These are phyloP conservation scores for Neopipo cinnamomea DNA, from an alignment of 2,113 vertebrate species.

Conservation along the genomic window DNA sequence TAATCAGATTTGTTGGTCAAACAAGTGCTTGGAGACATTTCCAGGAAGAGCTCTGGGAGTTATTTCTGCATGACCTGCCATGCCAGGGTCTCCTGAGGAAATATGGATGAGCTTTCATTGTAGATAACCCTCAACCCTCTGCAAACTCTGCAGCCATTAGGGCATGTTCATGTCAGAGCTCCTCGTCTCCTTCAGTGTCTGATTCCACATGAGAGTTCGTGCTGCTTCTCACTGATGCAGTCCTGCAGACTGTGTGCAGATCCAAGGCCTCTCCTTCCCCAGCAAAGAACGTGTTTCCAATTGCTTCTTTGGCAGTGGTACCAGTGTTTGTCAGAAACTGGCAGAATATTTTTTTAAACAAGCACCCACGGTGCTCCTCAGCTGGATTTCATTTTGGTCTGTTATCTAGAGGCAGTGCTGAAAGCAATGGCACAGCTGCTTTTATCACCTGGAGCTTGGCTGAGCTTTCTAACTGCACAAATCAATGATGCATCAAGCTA, in stretches of 20 bases:
- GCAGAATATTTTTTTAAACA: not conserved
- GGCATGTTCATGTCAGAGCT: not conserved
- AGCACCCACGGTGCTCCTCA: accelerated
- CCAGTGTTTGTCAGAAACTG: not conserved
- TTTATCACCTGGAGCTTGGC: not conserved
- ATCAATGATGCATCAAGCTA: not conserved
- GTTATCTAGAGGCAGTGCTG: not conserved
- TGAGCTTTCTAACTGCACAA: not conserved
- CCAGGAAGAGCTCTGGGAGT: not conserved
- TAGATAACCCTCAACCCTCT: not conserved
- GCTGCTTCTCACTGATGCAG: not conserved
- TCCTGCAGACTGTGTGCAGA: not conserved
- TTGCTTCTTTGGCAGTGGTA: not conserved
- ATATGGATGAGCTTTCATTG: not conserved
- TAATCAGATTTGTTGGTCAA: slow-evolving; percentile 36
- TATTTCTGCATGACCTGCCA: not conserved
- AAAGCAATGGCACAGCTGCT: not conserved
- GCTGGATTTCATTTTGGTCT: not conserved
- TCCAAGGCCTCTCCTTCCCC: not conserved
- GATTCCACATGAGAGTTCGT: not conserved
- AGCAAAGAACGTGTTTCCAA: not conserved
- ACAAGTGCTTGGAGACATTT: slow-evolving; percentile 14
- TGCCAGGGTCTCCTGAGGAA: not conserved
- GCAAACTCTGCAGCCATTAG: not conserved
- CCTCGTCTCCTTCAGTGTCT: not conserved